Base-by-base conservation (phyloP, 2,113 vertebrate genomes). In the Naja naja region DNA sequence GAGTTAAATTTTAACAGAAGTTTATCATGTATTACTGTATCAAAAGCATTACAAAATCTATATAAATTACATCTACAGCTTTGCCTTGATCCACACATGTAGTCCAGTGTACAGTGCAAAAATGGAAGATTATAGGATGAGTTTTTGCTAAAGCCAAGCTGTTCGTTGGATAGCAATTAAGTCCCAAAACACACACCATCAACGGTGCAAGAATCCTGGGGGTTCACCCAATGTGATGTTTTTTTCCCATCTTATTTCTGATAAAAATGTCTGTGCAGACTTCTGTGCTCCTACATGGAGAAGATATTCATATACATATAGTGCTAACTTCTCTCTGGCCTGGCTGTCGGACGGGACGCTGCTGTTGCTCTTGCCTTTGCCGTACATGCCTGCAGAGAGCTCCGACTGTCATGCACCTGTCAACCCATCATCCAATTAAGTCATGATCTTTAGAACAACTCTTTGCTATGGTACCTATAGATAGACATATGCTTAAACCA, bases 241-340 rank as follows among this genome's bases (percentile, higher is more conserved):
- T n/a, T n/a, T n/a, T n/a, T n/a, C n/a, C n/a, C n/a, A n/a, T n/a
- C n/a, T n/a, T 98, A 99, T 99, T 99, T 99, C 99, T 97, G 99
- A 99, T 93, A 99, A 98, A 97, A 99, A 99, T 4, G 99, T 99
- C 97, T 99, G 99, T 95, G 99, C 99, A 52, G 99, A 99, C 98
- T 99, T 99, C 98, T 99, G 99, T 91, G 99, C 99, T 98, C 99
- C 99, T 96, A 99, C 99, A 98, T 99, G 99, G 97, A 99, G 99
- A 98, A 99, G 98, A 97, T 99, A 99, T 96, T 99, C 99, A 94
- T 99, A 99, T 94, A 99, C 99, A 39, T 99, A 99, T 94, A 99
- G 98, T 94, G 99, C 99, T 99, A 99, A 99, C 99, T 99, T 99
- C 98, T 99, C 99, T 98, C 98, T 98, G 97, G 99, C 99, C 98